Percentiles rank a stretch among this genome's conserved stretches.
Conservation (phyloP, 2,888 invertebrate genomes). For the Orchestes rusci region DNA sequence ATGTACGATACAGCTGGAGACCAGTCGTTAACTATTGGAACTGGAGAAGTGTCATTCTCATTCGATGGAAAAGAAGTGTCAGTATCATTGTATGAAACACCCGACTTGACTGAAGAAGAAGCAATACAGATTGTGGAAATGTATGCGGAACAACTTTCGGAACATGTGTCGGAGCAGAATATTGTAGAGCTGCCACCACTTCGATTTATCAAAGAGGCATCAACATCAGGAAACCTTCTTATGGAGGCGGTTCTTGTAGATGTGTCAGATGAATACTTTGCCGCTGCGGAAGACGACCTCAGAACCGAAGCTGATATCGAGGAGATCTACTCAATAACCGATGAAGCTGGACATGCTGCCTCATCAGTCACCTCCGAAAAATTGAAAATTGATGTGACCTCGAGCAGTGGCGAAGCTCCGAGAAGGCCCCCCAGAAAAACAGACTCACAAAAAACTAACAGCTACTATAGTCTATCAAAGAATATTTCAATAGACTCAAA, state of each 20-base stretch:
- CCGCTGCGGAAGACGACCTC: conserved; percentile 72
- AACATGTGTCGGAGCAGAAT: conserved; percentile 79
- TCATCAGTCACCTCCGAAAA: conserved; percentile 49
- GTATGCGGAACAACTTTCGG: conserved; percentile 89
- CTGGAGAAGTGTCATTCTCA: conserved; percentile 82
- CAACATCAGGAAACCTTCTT: conserved; percentile 75
- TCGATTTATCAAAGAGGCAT: conserved; percentile 82
- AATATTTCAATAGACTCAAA: conserved; percentile 55
- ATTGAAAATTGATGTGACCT: conserved; percentile 45
- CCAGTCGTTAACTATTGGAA: conserved; percentile 56
- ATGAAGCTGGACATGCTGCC: conserved; percentile 50
- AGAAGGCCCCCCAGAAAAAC: conserved; percentile 58
- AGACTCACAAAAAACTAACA: conserved; percentile 54
- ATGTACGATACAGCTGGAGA: conserved; percentile 65
- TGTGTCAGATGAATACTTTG: conserved; percentile 77
- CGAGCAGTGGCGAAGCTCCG: conserved; percentile 52
- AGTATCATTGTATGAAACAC: conserved; percentile 85
- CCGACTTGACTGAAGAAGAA: conserved; percentile 87
- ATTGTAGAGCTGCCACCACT: conserved; percentile 80
- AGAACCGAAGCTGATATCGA: conserved; percentile 82
- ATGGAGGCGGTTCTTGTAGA: conserved; percentile 92
- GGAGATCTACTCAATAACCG: conserved; percentile 70
- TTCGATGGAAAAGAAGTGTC: conserved; percentile 90
- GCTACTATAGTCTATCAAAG: conserved; percentile 56
- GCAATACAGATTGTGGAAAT: conserved; percentile 88